Base-by-base conservation (phyloP, 2,888 invertebrate genomes). In the Philonicus albiceps region DNA sequence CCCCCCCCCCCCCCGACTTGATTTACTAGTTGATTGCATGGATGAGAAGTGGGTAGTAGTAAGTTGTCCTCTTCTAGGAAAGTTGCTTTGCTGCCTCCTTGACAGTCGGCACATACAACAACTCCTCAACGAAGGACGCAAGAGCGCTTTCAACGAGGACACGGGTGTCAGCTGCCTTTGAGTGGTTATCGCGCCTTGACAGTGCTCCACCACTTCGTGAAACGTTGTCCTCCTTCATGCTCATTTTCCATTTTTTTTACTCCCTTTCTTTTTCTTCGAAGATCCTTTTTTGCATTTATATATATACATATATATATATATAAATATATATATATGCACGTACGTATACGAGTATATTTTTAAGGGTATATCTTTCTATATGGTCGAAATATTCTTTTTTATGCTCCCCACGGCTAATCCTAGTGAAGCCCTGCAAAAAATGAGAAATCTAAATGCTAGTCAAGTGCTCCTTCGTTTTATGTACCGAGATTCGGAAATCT, bases 381-480 rank as follows among this genome's bases (percentile, higher is more conserved):
- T 43, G 40, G 40, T 43, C 40, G 40, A 34, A 76, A 76, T 76
- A 40, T 75, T 11, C 34, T 19, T 19, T 75, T 53, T 19, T 53
- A 19, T 53, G 19, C 53, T 64, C 64, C 64, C 64, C 27, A n/a
- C 11, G 19, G 76, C 76, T 40, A 76, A 76, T 76, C 76, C 76
- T 80, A 53, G 80, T 80, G n/a, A 31, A 80, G 49, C 16, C 16
- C 49, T 53, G 64, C 53, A 80, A 31, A 31, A 80, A 80, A 80
- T 80, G 49, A 80, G 80, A 53, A 80, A 80, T 31, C 49, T 80
- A 53, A 80, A 40, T 80, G 53, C 80, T 53, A 80, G 49, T 53
- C 53, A 80, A 80, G 53, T 80, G 53, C 31, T 49, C 80, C n/a
- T 49, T 80, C 76, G 80, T 22, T 43, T 80, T 80, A 80, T 80